phyloP scores from a whole-genome alignment of 2,113 vertebrate species.

The Argyrosomus japonicus region DNA sequence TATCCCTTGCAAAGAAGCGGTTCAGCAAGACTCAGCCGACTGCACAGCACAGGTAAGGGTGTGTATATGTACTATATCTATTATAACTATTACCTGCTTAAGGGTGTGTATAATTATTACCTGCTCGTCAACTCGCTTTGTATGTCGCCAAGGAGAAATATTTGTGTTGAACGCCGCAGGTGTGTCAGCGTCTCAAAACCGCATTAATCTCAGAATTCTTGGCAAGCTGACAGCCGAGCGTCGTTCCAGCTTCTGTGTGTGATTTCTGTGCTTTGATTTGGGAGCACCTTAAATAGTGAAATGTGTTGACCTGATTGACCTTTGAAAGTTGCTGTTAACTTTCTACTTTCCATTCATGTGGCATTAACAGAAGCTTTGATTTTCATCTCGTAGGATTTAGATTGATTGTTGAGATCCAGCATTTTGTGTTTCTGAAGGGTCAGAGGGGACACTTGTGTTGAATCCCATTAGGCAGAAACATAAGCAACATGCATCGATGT shows the following conservation, averaged over 20 bases:
- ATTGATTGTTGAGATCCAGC: too few species aligned
- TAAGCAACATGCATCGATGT: too few species aligned
- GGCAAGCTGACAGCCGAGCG: neutral
- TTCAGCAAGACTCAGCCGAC: slow-evolving; percentile 51
- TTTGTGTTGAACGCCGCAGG: neutral
- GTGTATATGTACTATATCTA: neutral
- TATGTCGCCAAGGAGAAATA: neutral
- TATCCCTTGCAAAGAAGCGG: slow-evolving; percentile 65
- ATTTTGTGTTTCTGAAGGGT: neutral
- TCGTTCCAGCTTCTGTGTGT: neutral
- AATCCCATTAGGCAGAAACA: neutral
- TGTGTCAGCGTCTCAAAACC: neutral
- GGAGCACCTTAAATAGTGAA: neutral
- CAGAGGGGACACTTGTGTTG: neutral
- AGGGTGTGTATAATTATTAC: neutral
- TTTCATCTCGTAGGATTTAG: neutral
- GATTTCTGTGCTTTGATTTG: neutral
- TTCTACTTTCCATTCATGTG: neutral
- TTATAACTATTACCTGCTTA: neutral
- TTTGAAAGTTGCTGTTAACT: neutral
- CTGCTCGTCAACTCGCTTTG: neutral
- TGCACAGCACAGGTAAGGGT: slow-evolving; percentile 53
- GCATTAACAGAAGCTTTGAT: neutral
- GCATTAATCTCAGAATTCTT: slow-evolving; percentile 1
- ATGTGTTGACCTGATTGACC: neutral